Conservation (phyloP, 2,888 invertebrate genomes). For the Panzeria rudis region DNA sequence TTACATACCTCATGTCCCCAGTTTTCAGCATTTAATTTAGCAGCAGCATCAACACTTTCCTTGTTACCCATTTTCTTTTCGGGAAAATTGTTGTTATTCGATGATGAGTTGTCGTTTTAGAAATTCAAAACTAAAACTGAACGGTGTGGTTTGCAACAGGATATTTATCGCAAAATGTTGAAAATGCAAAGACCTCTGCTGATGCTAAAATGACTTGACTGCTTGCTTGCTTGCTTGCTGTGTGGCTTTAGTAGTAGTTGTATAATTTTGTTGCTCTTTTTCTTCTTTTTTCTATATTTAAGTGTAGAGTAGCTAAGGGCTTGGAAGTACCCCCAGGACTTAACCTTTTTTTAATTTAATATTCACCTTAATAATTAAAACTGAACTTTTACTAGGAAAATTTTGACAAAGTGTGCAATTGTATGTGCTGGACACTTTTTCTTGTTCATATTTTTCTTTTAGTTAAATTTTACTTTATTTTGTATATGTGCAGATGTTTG, state of each 20-base stretch:
- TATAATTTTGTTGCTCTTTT: constrained; percentile 34
- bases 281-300: constrained; percentile 6
- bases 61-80: constrained; percentile 89
- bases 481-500: background rate
- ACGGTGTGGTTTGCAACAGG: constrained; percentile 19
- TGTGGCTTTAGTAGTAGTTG: background rate
- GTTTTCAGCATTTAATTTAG: constrained; percentile 91
- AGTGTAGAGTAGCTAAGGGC: constrained; percentile 8
- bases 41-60: constrained; percentile 91
- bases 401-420: background rate
- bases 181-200: background rate
- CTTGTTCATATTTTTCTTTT: background rate
- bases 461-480: background rate
- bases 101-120: constrained; percentile 77
- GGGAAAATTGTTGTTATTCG: constrained; percentile 51
- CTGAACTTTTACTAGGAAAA: constrained; percentile 34
- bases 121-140: constrained; percentile 18
- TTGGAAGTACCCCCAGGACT: constrained; percentile 39
- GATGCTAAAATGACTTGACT: background rate
- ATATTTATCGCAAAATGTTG: background rate
- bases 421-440: constrained; percentile 10
- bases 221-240: background rate
- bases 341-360: constrained; percentile 56
- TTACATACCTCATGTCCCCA: constrained; percentile 91
- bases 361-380: constrained; percentile 54